Evolutionary conservation across 2,888 invertebrate genomes (phyloP).

Genomic region (Petrolisthes cinctipes): DNA sequence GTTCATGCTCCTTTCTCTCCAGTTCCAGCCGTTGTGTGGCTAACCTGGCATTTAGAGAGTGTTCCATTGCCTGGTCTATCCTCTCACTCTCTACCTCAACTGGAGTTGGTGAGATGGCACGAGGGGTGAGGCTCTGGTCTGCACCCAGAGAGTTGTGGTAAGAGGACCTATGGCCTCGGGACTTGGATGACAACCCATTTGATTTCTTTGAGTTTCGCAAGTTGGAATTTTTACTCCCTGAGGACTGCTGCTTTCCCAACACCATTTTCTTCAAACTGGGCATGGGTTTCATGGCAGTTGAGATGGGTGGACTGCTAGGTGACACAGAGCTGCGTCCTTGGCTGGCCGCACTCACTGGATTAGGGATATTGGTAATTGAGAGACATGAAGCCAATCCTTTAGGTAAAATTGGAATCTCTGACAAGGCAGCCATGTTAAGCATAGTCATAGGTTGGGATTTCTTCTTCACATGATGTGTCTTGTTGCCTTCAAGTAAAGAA

Average conservation of each 20-base stretch:
- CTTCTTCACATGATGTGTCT: constrained; percentile 48
- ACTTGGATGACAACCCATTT: constrained; percentile 3
- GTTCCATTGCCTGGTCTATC: constrained; percentile 24
- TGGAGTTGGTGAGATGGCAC: constrained; percentile 8
- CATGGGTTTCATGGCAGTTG: constrained; percentile 55
- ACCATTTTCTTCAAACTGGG: constrained; percentile 63
- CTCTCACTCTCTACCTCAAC: constrained; percentile 24
- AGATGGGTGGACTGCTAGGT: constrained; percentile 28
- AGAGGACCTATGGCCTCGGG: constrained; percentile 21
- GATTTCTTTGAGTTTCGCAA: constrained; percentile 28
- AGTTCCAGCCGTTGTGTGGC: constrained; percentile 53
- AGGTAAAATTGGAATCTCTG: constrained; percentile 58
- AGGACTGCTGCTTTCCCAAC: constrained; percentile 40
- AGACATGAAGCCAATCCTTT: constrained; percentile 59
- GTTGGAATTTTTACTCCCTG: constrained; percentile 23
- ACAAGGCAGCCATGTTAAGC: not conserved
- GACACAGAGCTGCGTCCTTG: constrained; percentile 33
- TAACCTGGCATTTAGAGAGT: constrained; percentile 40
- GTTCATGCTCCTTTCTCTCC: constrained; percentile 55
- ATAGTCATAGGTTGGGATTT: constrained; percentile 24
- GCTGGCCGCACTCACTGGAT: constrained; percentile 40
- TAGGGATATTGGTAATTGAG: constrained; percentile 63
- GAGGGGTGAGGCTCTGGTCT: not conserved
- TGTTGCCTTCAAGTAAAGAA: constrained; percentile 55
- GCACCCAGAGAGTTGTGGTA: constrained; percentile 1